These are phyloP conservation scores for Montipora capricornis DNA, from an alignment of 64 coral and sea anemone genomes.

Conservation along the genomic window DNA sequence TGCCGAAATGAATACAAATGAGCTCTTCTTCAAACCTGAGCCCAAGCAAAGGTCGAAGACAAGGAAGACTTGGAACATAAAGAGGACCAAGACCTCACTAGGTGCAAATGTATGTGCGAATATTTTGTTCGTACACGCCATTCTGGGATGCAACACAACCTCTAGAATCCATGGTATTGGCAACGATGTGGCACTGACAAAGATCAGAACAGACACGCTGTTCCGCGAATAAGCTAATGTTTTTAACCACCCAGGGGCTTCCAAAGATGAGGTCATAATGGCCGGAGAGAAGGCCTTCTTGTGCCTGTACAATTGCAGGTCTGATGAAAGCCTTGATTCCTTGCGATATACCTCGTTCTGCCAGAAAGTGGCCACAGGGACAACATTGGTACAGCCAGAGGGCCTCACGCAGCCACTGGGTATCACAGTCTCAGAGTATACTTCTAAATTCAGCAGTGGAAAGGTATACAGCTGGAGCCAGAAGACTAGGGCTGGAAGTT, in stretches of 20 bases:
- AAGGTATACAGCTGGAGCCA: not conserved
- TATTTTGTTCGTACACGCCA: slow-evolving; percentile 23
- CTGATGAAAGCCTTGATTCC: slow-evolving; percentile 40
- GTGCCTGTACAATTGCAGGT: slow-evolving; percentile 19
- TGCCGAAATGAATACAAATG: slow-evolving; percentile 28
- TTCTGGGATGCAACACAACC: slow-evolving; percentile 55
- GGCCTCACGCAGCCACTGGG: slow-evolving; percentile 15
- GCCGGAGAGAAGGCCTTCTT: slow-evolving; percentile 56
- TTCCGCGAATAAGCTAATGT: slow-evolving; percentile 56
- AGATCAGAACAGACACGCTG: slow-evolving; percentile 10
- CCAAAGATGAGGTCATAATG: not conserved
- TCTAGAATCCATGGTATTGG: slow-evolving; percentile 40
- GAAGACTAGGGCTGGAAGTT: slow-evolving; percentile 37
- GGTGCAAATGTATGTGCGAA: not conserved
- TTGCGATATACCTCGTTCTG: slow-evolving; percentile 51
- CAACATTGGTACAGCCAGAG: slow-evolving; percentile 15
- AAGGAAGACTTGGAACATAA: slow-evolving; percentile 14
- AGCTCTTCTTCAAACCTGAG: slow-evolving; percentile 54
- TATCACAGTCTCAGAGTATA: slow-evolving; percentile 44
- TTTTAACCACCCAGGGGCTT: slow-evolving; percentile 10
- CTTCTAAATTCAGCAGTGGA: slow-evolving; percentile 55
- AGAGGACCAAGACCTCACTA: not conserved
- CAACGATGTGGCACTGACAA: slow-evolving; percentile 38
- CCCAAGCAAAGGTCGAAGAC: slow-evolving; percentile 34
- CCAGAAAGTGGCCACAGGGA: slow-evolving; percentile 50